Evolutionary conservation across 2,797 vertebrate genomes (phyloP).

Genomic region (Gymnopithys bicolor): DNA sequence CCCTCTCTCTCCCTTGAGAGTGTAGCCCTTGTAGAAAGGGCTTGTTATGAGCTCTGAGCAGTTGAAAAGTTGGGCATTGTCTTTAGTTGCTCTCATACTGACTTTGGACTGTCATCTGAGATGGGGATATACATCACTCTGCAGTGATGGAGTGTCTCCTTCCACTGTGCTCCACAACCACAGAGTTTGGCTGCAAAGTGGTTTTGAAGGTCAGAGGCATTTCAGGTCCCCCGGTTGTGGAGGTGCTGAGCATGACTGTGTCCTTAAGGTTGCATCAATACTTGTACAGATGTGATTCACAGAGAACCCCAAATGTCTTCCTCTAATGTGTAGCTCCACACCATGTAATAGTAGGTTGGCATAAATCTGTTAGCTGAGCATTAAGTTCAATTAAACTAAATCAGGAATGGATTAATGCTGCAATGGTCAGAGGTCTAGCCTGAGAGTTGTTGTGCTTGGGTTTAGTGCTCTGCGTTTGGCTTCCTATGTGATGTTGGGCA

Average conservation of each 20-base stretch:
- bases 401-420: background rate
- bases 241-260: background rate
- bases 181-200: background rate
- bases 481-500: conserved; percentile 17
- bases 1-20: background rate
- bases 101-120: background rate
- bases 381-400: background rate
- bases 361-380: background rate
- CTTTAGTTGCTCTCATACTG: background rate
- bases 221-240: background rate
- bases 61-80: background rate
- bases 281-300: background rate
- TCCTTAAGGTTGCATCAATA: background rate
- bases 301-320: background rate
- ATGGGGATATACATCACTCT: background rate
- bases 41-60: background rate
- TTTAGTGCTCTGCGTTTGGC: conserved; percentile 12
- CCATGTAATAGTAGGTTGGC: background rate
- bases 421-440: background rate
- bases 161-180: background rate
- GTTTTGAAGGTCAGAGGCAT: background rate
- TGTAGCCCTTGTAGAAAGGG: background rate
- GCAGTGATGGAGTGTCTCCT: background rate
- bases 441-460: background rate
- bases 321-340: background rate